Evolutionary conservation across 1,140 invertebrate genomes (phyloP), one percentile per base, ranked within the genome.

Genomic region (honey bee (Apis mellifera)): DNA sequence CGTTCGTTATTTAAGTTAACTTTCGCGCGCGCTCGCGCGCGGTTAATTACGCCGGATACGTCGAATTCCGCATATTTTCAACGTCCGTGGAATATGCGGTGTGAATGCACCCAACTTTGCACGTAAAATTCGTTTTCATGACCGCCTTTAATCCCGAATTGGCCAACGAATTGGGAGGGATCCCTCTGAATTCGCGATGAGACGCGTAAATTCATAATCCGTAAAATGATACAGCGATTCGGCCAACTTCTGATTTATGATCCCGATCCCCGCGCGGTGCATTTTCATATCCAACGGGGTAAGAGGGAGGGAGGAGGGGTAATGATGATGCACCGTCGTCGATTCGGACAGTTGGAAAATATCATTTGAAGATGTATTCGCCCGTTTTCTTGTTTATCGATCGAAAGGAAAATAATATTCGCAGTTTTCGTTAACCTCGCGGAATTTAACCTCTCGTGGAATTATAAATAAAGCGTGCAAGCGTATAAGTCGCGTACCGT

Each of bases 1-100:
- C 26, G 69, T 42, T 65, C 69, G 50, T 73, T 80, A 54, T 80
- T 80, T 60, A 60, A 65, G 78, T 64, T 69, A 71, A 21, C 26
- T n/a, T 66, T 64, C 26, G 13, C 75, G 11, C 52, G 21, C 74
- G 4, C n/a, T n/a, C 26, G 26, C 26, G 21, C 26, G n/a, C 55
- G 21, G 54, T 21, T 72, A 32, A 72, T 50, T 70, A 42, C 69
- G 48, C 23, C 23, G 23, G 60, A 48, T 50, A n/a, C 42, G 64
- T 5, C n/a, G 32, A 19, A 8, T 17, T 17, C 17, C 26, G 32
- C 3, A 55, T 48, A 78, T 57, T 70, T 69, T 59, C 42, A n/a
- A 26, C 42, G 65, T 23, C 42, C 19, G 42, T 54, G 42, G 26
- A 78, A 55, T 42, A 23, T 42, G n/a, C n/a, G 32, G 32, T 26